Base-by-base conservation (phyloP, 1,140 invertebrate genomes). In the Plectrocnemia conspersa region DNA sequence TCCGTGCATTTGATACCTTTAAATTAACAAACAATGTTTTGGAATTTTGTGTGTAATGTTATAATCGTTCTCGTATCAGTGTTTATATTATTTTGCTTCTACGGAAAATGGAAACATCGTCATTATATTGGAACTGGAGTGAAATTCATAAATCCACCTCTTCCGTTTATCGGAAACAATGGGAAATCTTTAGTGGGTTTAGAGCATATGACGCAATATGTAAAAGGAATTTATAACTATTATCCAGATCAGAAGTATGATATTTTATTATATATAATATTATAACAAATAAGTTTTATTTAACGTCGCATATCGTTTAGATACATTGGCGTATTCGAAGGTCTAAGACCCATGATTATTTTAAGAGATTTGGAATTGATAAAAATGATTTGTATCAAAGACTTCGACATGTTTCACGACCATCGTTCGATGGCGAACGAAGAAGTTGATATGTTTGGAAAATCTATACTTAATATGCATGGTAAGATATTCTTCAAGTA, bases 401-500 rank as follows among this genome's bases (percentile, higher is more conserved):
- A 83, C 49, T 85, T 86, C 55, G 79, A 85, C 2, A 64, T 79
- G 61, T 86, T 85, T 54, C 65, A 73, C 0, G 76, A 85, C 58
- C 79, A 82, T 53, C 65, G 68, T 5, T 53, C 61, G 1, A 72
- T 80, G 38, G 61, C 77, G 3, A 61, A 62, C 7, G 66, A 66
- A 13, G 65, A 77, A 0, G 25, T 63, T 2, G 81, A 82, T 52
- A n/a, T 83, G 0, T 66, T 81, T 21, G 72, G 69, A 16, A 70
- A 70, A 11, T 79, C 73, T 61, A 54, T 83, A 3, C 71, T 77
- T n/a, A n/a, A n/a, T n/a, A n/a, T n/a, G n/a, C n/a, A n/a, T n/a
- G n/a, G n/a, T n/a, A n/a, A n/a, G n/a, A n/a, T n/a, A n/a, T n/a
- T n/a, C n/a, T 7, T 29, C n/a, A 29, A 35, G 16, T 13, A 35